Percentiles rank a stretch among this genome's conserved stretches.
phyloP scores from a whole-genome alignment of 2,888 invertebrate genomes.

The Leptura quadrifasciata region DNA sequence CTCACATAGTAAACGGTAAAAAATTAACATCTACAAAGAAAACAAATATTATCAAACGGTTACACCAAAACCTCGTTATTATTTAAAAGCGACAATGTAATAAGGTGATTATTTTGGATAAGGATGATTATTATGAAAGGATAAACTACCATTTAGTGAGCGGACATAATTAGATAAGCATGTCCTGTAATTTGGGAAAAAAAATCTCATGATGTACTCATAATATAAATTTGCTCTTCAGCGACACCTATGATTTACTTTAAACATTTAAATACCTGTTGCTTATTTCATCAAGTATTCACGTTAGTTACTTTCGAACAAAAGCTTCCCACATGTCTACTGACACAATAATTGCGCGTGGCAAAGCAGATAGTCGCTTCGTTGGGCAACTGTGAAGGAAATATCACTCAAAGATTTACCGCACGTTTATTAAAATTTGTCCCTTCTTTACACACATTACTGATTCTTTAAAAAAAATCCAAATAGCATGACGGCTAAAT shows the following conservation, averaged over 20 bases:
- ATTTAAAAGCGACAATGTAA: too few relatives aligned
- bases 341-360: neutral
- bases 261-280: neutral
- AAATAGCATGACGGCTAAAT: neutral
- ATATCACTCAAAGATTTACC: slow-evolving; percentile 4
- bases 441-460: neutral
- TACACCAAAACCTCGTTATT: too few relatives aligned
- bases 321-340: neutral
- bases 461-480: neutral
- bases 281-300: neutral
- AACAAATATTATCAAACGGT: too few relatives aligned
- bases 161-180: too few relatives aligned
- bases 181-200: too few relatives aligned
- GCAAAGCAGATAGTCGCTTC: neutral
- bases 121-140: too few relatives aligned
- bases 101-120: too few relatives aligned
- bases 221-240: neutral
- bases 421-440: neutral
- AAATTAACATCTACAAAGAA: too few relatives aligned
- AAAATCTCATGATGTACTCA: neutral
- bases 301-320: neutral
- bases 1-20: too few relatives aligned
- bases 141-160: too few relatives aligned
- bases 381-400: neutral
- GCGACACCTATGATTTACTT: neutral